Percentiles rank a stretch among this genome's conserved stretches.
Evolutionary conservation across 2,888 invertebrate genomes (phyloP).

Genomic region (Cephonodes hylas): DNA sequence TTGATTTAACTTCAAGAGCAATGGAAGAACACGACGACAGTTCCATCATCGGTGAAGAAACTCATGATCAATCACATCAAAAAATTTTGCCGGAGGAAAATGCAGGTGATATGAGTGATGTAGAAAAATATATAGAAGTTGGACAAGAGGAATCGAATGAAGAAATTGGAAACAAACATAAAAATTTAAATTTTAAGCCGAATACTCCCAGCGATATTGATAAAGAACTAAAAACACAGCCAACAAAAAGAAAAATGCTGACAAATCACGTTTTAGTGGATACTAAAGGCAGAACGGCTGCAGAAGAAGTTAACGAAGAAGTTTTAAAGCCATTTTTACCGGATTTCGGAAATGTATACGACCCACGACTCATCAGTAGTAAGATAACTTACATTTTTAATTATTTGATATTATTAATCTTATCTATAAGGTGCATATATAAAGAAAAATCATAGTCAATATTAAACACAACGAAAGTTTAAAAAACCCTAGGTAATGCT

Average conservation of each 20-base stretch:
- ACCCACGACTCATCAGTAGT: background rate
- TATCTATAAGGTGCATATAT: too few relatives aligned
- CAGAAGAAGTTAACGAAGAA: background rate
- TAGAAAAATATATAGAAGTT: background rate
- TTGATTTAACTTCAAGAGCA: too few relatives aligned
- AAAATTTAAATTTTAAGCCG: background rate
- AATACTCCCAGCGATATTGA: background rate
- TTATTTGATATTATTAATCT: too few relatives aligned
- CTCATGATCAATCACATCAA: background rate
- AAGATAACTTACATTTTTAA: too few relatives aligned
- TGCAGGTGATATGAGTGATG: background rate
- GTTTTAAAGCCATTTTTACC: background rate
- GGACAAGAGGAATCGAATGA: background rate
- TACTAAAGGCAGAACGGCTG: background rate
- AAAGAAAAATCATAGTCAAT: too few relatives aligned
- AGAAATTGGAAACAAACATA: background rate
- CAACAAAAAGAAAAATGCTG: background rate
- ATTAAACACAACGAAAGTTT: too few relatives aligned
- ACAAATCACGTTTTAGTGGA: background rate
- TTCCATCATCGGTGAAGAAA: too few relatives aligned
- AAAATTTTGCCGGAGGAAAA: background rate
- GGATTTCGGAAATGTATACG: background rate
- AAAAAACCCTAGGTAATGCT: background rate
- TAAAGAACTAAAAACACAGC: background rate
- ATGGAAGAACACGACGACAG: too few relatives aligned